A percentile compares a stretch with the other conserved stretches of the same genome.
Conservation (phyloP, 2,113 vertebrate species). For the Pituophis catenifer region DNA sequence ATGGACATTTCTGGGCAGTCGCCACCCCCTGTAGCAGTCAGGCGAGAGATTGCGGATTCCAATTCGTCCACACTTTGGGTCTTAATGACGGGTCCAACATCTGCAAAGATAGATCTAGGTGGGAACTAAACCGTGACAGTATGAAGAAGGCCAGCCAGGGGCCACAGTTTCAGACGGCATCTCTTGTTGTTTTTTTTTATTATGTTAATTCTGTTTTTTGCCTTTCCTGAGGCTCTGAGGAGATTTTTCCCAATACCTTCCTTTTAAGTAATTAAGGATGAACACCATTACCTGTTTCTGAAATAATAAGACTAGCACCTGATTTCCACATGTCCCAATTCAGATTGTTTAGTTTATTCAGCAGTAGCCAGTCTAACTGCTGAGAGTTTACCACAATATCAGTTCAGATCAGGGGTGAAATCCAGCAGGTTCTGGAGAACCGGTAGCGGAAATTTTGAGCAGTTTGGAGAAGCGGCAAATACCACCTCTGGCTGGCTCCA, state of each 20-base stretch:
- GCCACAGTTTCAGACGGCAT: not conserved
- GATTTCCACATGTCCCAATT: not conserved
- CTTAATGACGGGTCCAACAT: not conserved
- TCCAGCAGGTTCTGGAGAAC: no score
- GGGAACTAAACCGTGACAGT: not conserved
- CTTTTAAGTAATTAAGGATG: not conserved
- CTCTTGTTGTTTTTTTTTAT: not conserved
- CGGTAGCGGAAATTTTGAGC: no score
- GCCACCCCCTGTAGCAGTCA: not conserved
- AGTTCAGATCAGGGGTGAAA: not conserved
- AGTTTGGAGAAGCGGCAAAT: no score
- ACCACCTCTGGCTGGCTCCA: no score
- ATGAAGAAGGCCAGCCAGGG: not conserved
- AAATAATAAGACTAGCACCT: not conserved
- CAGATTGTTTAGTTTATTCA: not conserved
- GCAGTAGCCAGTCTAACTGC: not conserved
- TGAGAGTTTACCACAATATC: not conserved
- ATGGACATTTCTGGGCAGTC: conserved; percentile 22
- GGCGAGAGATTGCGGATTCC: not conserved
- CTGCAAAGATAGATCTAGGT: not conserved
- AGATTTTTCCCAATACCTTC: not conserved
- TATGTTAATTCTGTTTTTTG: not conserved
- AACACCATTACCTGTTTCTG: not conserved
- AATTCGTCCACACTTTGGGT: not conserved
- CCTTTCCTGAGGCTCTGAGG: not conserved